Base-by-base conservation (phyloP, 1,140 invertebrate species). In the Antheraea mylitta region DNA sequence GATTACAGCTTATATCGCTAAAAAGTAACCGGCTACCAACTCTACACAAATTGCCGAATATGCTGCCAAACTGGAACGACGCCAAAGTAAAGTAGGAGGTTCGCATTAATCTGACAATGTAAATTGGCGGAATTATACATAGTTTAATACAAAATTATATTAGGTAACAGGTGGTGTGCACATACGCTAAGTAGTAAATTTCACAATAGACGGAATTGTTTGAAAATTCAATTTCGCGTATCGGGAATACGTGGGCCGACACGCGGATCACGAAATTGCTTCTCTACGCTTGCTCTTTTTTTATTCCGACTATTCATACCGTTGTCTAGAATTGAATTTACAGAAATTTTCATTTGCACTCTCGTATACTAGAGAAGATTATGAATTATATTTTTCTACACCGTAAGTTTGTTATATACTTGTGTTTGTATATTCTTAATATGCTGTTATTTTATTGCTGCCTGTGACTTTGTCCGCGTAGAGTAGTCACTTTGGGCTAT, bases 111-210 rank as follows among this genome's bases (percentile, higher is more conserved):
- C 77, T 74, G 66, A 68, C 70, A 65, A 58, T 64, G 72, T 71
- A 74, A 76, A 79, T 79, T 76, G 74, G 71, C 66, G 58, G 73
- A 72, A 79, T 79, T 75, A 79, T 75, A 69, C 66, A 53, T 53
- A 53, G 45, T 75, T 73, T 78, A 69, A 74, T 71, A 66, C 72
- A 68, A 72, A 72, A 72, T 72, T 72, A 66, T 68, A 62, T 53
- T 65, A 48, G 58, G 63, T 36, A 62, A 61, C 71, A 72, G 67
- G 67, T 66, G 71, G 37, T 65, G 37, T n/a, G 11, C 62, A 18
- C 64, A 48, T 65, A 48, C 19, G 42, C 10, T 65, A 45, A 65
- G 38, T 65, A 65, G 18, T 65, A 53, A 65, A 45, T 65, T 45
- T 16, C n/a, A 19, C 37, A 65, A 48, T 48, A 30, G 19, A 45